phyloP scores from a whole-genome alignment of 2,113 vertebrate species.

The Embiotoca jacksoni region DNA sequence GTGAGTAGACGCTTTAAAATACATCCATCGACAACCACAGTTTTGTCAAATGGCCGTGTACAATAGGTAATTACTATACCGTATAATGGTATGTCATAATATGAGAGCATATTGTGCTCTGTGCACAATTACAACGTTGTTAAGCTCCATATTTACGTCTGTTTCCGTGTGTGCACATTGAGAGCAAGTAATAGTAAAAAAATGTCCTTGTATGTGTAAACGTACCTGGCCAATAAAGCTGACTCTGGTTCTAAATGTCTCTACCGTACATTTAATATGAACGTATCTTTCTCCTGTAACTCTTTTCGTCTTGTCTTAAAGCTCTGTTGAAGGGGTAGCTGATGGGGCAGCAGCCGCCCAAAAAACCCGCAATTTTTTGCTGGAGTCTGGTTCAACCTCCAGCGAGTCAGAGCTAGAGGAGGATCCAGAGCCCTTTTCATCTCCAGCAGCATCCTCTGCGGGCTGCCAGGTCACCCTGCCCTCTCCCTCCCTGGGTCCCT shows the following conservation, averaged over 20 bases:
- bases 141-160: no score
- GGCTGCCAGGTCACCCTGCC: neutral
- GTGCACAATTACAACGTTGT: no score
- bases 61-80: no score
- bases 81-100: no score
- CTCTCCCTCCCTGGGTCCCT: neutral
- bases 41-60: no score
- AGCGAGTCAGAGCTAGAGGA: conserved; percentile 74
- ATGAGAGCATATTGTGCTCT: no score
- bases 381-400: conserved; percentile 78
- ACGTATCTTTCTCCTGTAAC: neutral
- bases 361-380: conserved; percentile 78
- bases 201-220: no score
- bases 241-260: no score
- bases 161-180: no score
- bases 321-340: conserved; percentile 9
- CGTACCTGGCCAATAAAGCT: no score
- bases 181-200: no score
- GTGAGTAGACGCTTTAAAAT: conserved; percentile 24
- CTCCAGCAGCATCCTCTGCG: neutral
- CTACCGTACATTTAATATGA: neutral
- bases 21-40: no score
- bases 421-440: conserved; percentile 5
- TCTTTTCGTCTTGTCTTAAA: conserved; percentile 1
- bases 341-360: conserved; percentile 7